Base-by-base conservation (phyloP, 2,113 vertebrate species). In the Notechis scutatus region DNA sequence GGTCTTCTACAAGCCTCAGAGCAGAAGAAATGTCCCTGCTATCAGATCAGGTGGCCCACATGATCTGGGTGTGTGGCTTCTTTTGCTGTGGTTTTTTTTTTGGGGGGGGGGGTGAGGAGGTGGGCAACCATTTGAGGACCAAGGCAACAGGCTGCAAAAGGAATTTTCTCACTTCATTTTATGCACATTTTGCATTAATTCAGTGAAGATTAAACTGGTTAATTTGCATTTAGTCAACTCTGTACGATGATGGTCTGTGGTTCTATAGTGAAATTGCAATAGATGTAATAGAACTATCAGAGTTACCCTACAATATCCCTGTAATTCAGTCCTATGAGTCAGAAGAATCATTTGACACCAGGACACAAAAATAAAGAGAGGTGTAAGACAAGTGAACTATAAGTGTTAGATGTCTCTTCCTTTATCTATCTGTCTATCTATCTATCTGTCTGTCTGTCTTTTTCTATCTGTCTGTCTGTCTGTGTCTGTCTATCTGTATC, bases 401-500 rank as follows among this genome's bases (percentile, higher is more conserved):
- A 12, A 69, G 61, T 0, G 0, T n/a, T n/a, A n/a, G 24, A 12
- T n/a, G 23, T 2, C 12, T 29, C 61, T 61, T 61, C 59, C 24
- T n/a, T 29, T 64, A 0, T 64, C 61, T 64, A 0, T 15, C 29
- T 69, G 4, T 69, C 61, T 69, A 0, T 69, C 61, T 69, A 1
- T 64, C 26, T 61, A 4, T 14, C 24, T 29, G 4, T 6, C 45
- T 47, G 4, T 47, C 47, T 47, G 4, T 47, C 47, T 47, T 6
- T 47, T 0, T 47, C 5, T 47, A 1, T 47, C 47, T 47, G 0
- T 64, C 10, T 29, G 14, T 29, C 9, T 64, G 1, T 59, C 15
- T 55, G 0, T 18, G 0, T 55, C 54, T 47, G 0, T 47, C 54
- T 45, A 0, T 45, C 45, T 45, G 4, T 18, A 0, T 54, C 54